A percentile compares a stretch with the other conserved stretches of the same genome.
Conservation (phyloP, 2,888 invertebrate genomes). For the Drosophila lutescens region DNA sequence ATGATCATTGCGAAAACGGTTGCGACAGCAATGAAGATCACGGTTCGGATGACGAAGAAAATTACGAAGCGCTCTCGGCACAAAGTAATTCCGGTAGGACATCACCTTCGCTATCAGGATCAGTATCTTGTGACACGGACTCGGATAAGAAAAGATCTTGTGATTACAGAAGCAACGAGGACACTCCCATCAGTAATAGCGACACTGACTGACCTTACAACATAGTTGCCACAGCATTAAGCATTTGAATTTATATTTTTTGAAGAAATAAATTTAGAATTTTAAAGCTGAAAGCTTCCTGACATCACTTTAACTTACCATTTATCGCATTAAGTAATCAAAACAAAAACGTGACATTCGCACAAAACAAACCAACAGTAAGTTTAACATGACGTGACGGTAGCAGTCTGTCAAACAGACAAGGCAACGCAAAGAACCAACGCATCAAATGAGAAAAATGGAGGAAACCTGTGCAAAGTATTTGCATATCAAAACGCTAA, state of each 20-base stretch:
- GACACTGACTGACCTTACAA: conserved; percentile 33
- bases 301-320: not conserved
- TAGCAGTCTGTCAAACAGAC: conserved; percentile 34
- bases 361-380: conserved; percentile 70
- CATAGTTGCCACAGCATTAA: not conserved
- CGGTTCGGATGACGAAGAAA: conserved; percentile 13
- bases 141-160: conserved; percentile 8
- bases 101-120: not conserved
- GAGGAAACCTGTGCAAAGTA: conserved; percentile 42
- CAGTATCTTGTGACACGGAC: conserved; percentile 24
- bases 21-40: conserved; percentile 1
- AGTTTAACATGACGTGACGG: conserved; percentile 59
- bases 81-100: conserved; percentile 15
- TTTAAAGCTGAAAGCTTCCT: conserved; percentile 1
- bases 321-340: conserved; percentile 60
- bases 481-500: conserved; percentile 53
- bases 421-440: conserved; percentile 42
- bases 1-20: not conserved
- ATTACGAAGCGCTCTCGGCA: not conserved
- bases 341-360: conserved; percentile 73
- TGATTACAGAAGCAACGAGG: conserved; percentile 9
- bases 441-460: conserved; percentile 49
- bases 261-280: not conserved
- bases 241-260: not conserved
- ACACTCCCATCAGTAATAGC: conserved; percentile 3